Conservation (phyloP, 2,888 invertebrate species). For the Cosmopolites sordidus region DNA sequence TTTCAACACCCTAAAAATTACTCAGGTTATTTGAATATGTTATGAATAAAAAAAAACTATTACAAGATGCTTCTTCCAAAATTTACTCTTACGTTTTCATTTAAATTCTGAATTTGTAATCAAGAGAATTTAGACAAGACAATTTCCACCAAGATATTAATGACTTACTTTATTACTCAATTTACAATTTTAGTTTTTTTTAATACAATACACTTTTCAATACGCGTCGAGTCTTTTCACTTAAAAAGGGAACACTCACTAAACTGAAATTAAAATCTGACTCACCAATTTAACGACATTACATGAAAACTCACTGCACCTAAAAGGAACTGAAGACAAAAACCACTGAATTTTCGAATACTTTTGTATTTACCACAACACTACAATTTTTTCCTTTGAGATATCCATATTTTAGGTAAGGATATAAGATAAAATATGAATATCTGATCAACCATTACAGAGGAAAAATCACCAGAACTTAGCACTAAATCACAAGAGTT, state of each 20-base stretch:
- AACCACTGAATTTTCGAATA: conserved; percentile 33
- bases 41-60: too few species aligned
- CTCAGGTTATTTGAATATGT: too few species aligned
- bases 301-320: conserved; percentile 12
- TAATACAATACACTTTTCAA: too few species aligned
- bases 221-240: too few species aligned
- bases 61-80: too few species aligned
- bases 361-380: conserved; percentile 41
- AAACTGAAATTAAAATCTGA: conserved; percentile 4
- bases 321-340: conserved; percentile 30
- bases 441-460: conserved; percentile 10
- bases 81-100: too few species aligned
- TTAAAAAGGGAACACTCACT: conserved; percentile 7
- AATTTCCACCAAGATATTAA: too few species aligned
- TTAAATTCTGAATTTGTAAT: too few species aligned
- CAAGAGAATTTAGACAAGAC: too few species aligned
- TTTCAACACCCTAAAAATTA: too few species aligned
- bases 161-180: too few species aligned
- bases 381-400: conserved; percentile 30
- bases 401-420: conserved; percentile 22
- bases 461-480: conserved; percentile 26
- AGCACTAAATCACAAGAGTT: conserved; percentile 38
- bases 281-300: conserved; percentile 5
- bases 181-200: too few species aligned
- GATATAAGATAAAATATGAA: conserved; percentile 27